Evolutionary conservation across 2,888 invertebrate genomes (phyloP).

Genomic region (Chrysotoxum bicinctum): DNA sequence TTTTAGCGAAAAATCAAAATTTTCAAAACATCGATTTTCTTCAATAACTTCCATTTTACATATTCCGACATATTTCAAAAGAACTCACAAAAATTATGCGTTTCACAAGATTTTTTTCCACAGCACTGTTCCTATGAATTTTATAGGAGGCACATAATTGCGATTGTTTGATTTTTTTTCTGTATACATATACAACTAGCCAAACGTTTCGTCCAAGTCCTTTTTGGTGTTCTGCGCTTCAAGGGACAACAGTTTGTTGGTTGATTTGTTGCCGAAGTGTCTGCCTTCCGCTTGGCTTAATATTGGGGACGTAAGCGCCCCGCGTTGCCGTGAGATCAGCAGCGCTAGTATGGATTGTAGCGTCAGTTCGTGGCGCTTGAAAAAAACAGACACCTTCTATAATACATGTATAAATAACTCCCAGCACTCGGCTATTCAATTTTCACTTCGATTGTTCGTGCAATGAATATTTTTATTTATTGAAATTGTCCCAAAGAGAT

Average conservation of each 20-base stretch:
- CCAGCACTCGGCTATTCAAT: conserved; percentile 57
- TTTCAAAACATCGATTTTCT: no score
- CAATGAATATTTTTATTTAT: conserved; percentile 58
- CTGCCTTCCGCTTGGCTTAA: background rate
- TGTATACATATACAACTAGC: conserved; percentile 8
- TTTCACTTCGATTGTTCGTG: conserved; percentile 67
- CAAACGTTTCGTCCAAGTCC: conserved; percentile 9
- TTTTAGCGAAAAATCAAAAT: no score
- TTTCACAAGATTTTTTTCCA: background rate
- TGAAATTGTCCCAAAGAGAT: conserved; percentile 31
- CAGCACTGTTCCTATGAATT: background rate
- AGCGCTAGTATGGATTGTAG: background rate
- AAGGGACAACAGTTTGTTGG: conserved; percentile 39
- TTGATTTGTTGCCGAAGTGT: conserved; percentile 52
- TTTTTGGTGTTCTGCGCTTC: conserved; percentile 32
- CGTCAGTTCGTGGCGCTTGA: background rate
- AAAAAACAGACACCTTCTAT: background rate
- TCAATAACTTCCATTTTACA: no score
- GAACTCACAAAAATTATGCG: no score
- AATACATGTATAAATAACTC: conserved; percentile 54
- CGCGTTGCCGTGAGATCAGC: background rate
- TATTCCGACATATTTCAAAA: no score
- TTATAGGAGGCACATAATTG: background rate
- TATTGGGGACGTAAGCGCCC: background rate
- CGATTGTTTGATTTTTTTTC: background rate